Evolutionary conservation across 2,113 vertebrate genomes (phyloP), one percentile per base, ranked within the genome.

Genomic region (Pteropus alecto): DNA sequence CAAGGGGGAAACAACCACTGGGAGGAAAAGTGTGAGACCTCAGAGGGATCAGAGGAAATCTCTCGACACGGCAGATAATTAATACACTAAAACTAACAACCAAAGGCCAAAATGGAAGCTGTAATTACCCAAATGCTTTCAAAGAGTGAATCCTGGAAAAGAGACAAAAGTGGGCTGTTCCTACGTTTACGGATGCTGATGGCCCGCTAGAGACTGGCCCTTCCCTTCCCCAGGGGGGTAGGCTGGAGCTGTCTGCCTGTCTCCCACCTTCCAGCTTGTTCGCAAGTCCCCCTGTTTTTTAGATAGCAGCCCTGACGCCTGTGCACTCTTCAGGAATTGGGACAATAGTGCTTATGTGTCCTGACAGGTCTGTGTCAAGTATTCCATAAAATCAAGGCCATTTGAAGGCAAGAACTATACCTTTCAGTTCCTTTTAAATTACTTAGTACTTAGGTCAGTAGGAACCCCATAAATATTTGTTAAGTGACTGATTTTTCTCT

Each of bases 41-140:
- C 51, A 15, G n/a, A 91, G 61, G 77, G 51, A 76, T 93, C 93
- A 87, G 89, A 30, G 35, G 61, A 71, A 97, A 78, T 76, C 94
- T 94, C 86, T 91, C 43, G 41, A 93, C 94, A 82, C 0, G 0
- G 76, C 48, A 78, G 76, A 51, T 87, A 92, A 92, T 81, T 90
- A 90, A 97, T 54, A 63, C 41, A 88, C 41, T 68, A 28, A 83
- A 93, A 92, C 67, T 54, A 68, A 85, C 61, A 96, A 46, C 24
- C 60, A 90, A 70, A 90, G 84, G 87, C 65, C 93, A 41, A 78
- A 70, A 96, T 51, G 65, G 41, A 90, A 89, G 71, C 76, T 85
- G 28, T 73, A 78, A 96, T 94, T 91, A 93, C 33, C 76, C 87
- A 90, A 22, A 90, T 38, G 93, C 92, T 94, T 96, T 90, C 65